Evolutionary conservation across 2,113 vertebrate genomes (phyloP), one percentile per base, ranked within the genome.

Genomic region (Psophia crepitans): DNA sequence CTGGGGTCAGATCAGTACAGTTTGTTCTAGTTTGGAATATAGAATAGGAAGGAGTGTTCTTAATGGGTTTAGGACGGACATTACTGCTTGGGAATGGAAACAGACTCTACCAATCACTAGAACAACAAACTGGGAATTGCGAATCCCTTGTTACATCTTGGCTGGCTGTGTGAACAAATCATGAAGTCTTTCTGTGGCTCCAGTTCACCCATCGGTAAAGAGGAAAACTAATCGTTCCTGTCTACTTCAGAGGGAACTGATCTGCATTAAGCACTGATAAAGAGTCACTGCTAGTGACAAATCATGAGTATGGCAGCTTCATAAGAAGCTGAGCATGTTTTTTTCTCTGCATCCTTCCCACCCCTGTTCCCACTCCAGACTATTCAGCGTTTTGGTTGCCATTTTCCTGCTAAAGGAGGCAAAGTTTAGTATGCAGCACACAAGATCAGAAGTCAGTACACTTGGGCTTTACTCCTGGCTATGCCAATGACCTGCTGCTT

Each of bases 71-170:
- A 80, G 48, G 79, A 82, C 46, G 89, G 90, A 90, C 41, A 70
- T 94, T 84, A 81, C 37, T 93, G 57, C 48, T 92, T 44, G 54
- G 83, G 83, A 93, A 95, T 85, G 82, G 90, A 95, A 96, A 94
- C 58, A 90, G 81, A 37, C 91, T 96, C 58, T 78, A 79, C 74
- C 78, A 83, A 48, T 76, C 78, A 65, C 78, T 74, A 85, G 63
- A 93, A 95, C 90, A 96, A 95, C 84, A 95, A 90, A 92, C 37
- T 83, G 84, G 79, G 82, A 96, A 96, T 90, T 91, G 75, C 90
- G 92, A 93, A 96, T 93, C 87, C 87, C 95, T 91, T 87, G 56
- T 84, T 95, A 86, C 14, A 0, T 85, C 90, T 83, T 90, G 84
- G 90, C 91, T 70, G 74, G 20, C 79, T 88, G 54, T 4, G 30